Evolutionary conservation across 2,113 vertebrate species (phyloP).

Genomic region (Oncorhynchus gorbuscha): DNA sequence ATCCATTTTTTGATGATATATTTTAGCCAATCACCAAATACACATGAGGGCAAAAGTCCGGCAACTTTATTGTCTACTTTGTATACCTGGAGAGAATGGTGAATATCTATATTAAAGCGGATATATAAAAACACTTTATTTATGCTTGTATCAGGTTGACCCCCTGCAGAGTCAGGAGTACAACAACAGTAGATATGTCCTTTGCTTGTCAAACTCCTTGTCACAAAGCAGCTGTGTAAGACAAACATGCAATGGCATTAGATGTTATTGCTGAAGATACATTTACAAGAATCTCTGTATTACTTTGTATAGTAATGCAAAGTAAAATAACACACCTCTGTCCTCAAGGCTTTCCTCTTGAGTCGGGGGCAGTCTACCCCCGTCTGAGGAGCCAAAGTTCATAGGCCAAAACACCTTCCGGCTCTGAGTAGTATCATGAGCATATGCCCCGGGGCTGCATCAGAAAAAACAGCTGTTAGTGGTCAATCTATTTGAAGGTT

Average conservation of each 20-base stretch:
- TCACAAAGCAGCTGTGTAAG: conserved; percentile 73
- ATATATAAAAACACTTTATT: background rate
- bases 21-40: background rate
- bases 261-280: background rate
- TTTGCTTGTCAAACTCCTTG: conserved; percentile 72
- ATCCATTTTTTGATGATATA: background rate
- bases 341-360: conserved; percentile 70
- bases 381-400: conserved; percentile 85
- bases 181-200: conserved; percentile 73
- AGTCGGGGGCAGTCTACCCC: conserved; percentile 69
- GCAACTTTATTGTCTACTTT: background rate
- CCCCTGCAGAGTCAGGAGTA: conserved; percentile 36
- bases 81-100: background rate
- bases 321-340: conserved; percentile 66
- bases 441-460: conserved; percentile 79
- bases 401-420: conserved; percentile 82
- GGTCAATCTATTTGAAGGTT: background rate
- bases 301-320: background rate
- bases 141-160: background rate
- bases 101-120: background rate
- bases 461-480: conserved; percentile 25
- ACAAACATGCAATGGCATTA: background rate
- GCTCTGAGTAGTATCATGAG: conserved; percentile 19
- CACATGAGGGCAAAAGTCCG: background rate
- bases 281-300: background rate